Conservation (phyloP, 2,113 vertebrate genomes). For the Pterocles orientalis region DNA sequence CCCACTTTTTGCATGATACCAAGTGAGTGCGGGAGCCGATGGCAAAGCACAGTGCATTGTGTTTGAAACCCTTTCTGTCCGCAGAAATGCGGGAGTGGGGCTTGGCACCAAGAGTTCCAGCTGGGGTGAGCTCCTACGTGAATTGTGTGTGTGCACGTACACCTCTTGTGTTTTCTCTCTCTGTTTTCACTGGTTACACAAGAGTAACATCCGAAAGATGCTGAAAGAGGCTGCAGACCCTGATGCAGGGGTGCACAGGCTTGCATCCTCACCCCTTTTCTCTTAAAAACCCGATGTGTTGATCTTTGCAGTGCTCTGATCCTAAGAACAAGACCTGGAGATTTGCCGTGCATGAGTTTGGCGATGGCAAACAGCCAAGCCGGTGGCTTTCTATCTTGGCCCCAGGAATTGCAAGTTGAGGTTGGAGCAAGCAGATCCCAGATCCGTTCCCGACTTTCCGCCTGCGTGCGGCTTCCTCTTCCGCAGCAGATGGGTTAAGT, state of each 20-base stretch:
- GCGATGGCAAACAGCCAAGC: not conserved
- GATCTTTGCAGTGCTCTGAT: not conserved
- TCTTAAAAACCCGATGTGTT: accelerated
- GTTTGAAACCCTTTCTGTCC: not conserved
- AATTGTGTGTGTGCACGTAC: too few species aligned
- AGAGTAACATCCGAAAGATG: not conserved
- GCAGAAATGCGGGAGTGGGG: accelerated
- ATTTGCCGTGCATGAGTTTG: not conserved
- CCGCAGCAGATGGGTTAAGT: not conserved
- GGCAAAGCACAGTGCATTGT: accelerated
- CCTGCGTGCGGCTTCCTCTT: not conserved
- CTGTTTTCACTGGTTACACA: not conserved
- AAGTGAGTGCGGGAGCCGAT: not conserved
- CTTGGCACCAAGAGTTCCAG: not conserved
- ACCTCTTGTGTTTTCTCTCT: not conserved
- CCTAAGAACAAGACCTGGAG: not conserved
- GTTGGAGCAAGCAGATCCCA: not conserved
- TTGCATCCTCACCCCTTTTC: not conserved
- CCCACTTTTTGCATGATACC: accelerated
- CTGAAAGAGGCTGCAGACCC: not conserved
- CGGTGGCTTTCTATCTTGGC: not conserved
- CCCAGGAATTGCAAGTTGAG: not conserved
- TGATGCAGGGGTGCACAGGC: not conserved
- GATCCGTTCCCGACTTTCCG: not conserved
- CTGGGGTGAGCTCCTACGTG: not conserved